phyloP scores from a whole-genome alignment of 2,888 invertebrate species.

The Tipula unca region DNA sequence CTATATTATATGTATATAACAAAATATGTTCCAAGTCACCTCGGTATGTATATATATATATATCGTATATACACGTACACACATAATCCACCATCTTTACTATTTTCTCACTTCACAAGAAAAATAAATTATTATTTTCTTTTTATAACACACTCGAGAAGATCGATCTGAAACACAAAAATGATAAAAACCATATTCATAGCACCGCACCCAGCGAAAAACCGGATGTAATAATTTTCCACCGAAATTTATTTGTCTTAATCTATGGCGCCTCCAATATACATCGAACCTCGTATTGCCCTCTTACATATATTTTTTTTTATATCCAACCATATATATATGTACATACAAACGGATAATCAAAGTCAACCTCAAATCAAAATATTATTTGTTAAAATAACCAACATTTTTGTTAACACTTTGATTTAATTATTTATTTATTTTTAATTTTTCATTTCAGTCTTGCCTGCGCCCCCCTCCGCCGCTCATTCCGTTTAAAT shows the following conservation, averaged over 20 bases:
- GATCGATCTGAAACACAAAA: neutral
- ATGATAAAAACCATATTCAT: neutral
- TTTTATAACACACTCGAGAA: neutral
- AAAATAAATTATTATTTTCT: neutral
- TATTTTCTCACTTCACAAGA: slow-evolving; percentile 2
- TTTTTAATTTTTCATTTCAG: neutral
- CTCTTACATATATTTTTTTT: neutral
- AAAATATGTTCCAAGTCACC: neutral
- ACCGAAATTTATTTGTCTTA: neutral
- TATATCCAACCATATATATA: neutral
- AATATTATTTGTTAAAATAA: slow-evolving; percentile 1
- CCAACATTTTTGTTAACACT: slow-evolving; percentile 9
- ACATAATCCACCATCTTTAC: neutral
- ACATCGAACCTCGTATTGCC: neutral
- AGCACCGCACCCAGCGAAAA: neutral
- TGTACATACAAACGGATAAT: neutral
- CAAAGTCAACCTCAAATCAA: slow-evolving; percentile 14
- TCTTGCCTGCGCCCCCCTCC: neutral
- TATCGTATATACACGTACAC: neutral
- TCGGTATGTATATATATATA: too few species aligned
- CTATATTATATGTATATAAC: neutral
- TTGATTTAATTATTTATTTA: neutral
- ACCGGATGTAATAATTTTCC: slow-evolving; percentile 8
- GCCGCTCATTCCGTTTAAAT: neutral
- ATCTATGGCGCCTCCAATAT: neutral